Base-by-base conservation (phyloP, 2,113 vertebrate genomes). In the Pelusios castaneus region DNA sequence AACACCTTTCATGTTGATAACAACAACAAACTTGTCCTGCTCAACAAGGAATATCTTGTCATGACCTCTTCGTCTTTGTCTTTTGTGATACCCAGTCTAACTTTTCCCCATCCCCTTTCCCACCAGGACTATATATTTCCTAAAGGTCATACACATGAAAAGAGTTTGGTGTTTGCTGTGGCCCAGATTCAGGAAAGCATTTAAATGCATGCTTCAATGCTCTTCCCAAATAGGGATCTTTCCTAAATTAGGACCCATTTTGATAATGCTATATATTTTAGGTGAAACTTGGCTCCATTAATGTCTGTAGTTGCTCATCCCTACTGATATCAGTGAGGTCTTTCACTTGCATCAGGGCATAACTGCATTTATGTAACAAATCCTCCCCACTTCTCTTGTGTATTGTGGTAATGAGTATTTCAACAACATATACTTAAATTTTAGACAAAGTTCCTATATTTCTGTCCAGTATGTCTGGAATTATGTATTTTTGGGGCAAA, bases 291-390 rank as follows among this genome's bases (percentile, higher is more conserved):
- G 63, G 63, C 19, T 70, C 38, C 16, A 38, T 21, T 70, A 38
- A 70, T 5, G 34, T 38, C 63, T 10, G 19, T 70, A 17, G 16
- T 17, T 34, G 8, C 52, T 92, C 91, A 70, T 10, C 90, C 63
- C 67, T 49, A 84, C 73, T 91, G 21, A 83, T 95, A 93, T 21
- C 92, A 95, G 73, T 85, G 38, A 55, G 80, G 43, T 83, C 63
- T 45, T 5, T 43, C 41, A 75, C 24, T 10, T 41, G 6, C 14
- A 1, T 75, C 24, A 45, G 41, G 9, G 41, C 14, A 41, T 43
- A 14, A 10, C 41, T 75, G 22, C 41, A 75, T 43, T 75, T 43
- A 75, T 89, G 77, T 90, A 89, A 54, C 25, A 95, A 93, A 85
- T 7, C 2, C 27, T 80, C 77, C 81, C 29, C 47, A 6, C 2